Base-by-base conservation (phyloP, 2,888 invertebrate genomes). In the Brachylomia viminalis region DNA sequence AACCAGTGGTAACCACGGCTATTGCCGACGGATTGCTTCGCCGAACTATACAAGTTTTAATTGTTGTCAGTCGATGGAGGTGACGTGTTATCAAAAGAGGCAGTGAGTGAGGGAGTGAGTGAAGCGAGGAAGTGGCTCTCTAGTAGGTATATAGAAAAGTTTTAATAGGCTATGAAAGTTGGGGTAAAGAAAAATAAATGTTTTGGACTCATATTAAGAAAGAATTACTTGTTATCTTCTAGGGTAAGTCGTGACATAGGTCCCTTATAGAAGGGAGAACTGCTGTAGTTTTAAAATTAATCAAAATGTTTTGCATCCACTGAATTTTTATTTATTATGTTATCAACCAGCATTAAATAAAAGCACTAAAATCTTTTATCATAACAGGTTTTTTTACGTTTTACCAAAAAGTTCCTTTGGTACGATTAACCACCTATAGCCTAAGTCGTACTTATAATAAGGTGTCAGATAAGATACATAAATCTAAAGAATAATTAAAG, bases 1-100 rank as follows among this genome's bases (percentile, higher is more conserved):
- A 58, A 78, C 71, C 49, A 49, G 15, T n/a, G 54, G 75, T 30
- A 47, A 23, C 47, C 27, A 27, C 72, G 13, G 45, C 27, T 8
- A 27, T 45, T 65, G 47, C 8, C 30, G 47, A 10, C 47, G 30
- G 65, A 30, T 47, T 30, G 65, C 13, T 47, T 47, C 47, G 13
- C 7, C 20, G 27, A 65, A 47, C 65, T 20, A 65, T 20, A 8
- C 65, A 65, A 65, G 45, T 65, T 65, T 27, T 47, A 47, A 65
- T 47, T 47, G 45, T 45, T 65, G 13, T 27, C 65, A 65, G 45
- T 65, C 65, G 27, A 27, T 27, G 45, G 45, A 20, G 45, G 45
- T 47, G 65, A 65, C 65, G 65, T 20, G 64, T 20, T 20, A n/a
- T 7, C 20, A 38, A 11, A 13, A 13, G 20, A 17, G 45, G 45